Evolutionary conservation across 1,140 invertebrate species (phyloP).

Genomic region (Formica exsecta): DNA sequence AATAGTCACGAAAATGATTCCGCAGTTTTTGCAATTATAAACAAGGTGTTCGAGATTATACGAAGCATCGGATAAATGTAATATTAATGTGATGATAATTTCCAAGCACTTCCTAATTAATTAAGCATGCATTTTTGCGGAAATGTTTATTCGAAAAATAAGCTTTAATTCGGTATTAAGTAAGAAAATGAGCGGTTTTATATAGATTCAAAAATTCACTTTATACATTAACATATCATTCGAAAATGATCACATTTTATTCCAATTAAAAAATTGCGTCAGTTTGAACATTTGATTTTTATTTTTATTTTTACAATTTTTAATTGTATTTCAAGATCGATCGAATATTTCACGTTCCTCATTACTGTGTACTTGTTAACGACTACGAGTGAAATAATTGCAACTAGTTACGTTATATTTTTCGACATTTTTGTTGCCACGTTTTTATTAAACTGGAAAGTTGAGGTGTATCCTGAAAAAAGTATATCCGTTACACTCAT

Average conservation of each 20-base stretch:
- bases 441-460: not conserved
- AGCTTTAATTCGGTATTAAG: not conserved
- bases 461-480: not conserved
- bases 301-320: not conserved
- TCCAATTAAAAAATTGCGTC: not conserved
- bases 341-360: not conserved
- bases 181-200: not conserved
- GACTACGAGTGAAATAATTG: not conserved
- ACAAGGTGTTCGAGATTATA: not conserved
- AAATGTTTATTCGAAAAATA: not conserved
- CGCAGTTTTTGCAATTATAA: not conserved
- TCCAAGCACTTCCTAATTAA: slow-evolving; percentile 11
- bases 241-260: not conserved
- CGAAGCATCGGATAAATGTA: not conserved
- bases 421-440: not conserved
- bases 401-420: not conserved
- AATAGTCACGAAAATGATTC: slow-evolving; percentile 3
- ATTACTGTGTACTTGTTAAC: not conserved
- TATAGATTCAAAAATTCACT: not conserved
- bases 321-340: not conserved
- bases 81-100: slow-evolving; percentile 15
- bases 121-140: not conserved
- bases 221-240: too few species aligned
- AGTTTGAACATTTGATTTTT: not conserved
- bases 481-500: not conserved